These are phyloP conservation scores for Peromyscus attwateri DNA, from an alignment of 2,797 vertebrate genomes.

Conservation along the genomic window DNA sequence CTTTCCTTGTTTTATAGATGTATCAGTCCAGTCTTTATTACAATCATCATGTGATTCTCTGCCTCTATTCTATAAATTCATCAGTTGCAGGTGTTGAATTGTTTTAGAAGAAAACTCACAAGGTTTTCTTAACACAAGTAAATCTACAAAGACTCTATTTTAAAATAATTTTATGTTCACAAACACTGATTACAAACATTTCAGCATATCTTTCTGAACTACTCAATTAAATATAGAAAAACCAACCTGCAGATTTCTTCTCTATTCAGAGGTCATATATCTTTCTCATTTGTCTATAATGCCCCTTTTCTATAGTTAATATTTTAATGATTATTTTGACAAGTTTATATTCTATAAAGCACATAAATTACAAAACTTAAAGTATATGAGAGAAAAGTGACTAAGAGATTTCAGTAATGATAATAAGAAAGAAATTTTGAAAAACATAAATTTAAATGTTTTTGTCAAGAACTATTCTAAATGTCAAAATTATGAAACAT, in stretches of 20 bases:
- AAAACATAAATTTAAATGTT: background rate
- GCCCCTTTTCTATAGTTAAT: background rate
- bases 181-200: background rate
- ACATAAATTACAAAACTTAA: background rate
- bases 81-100: background rate
- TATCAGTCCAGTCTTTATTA: background rate
- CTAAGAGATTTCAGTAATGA: background rate
- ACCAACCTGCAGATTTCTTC: background rate
- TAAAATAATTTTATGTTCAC: background rate
- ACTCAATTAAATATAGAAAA: background rate
- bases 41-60: background rate
- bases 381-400: accelerated
- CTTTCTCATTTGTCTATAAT: background rate
- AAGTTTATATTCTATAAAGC: background rate
- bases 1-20: background rate
- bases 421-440: background rate
- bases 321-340: background rate
- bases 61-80: background rate
- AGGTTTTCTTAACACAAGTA: background rate
- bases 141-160: background rate
- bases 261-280: background rate
- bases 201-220: background rate
- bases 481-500: background rate
- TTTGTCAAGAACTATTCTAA: background rate
- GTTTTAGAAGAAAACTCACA: background rate